Evolutionary conservation across 1,140 invertebrate genomes (phyloP).

Genomic region (Aphidius ervi): DNA sequence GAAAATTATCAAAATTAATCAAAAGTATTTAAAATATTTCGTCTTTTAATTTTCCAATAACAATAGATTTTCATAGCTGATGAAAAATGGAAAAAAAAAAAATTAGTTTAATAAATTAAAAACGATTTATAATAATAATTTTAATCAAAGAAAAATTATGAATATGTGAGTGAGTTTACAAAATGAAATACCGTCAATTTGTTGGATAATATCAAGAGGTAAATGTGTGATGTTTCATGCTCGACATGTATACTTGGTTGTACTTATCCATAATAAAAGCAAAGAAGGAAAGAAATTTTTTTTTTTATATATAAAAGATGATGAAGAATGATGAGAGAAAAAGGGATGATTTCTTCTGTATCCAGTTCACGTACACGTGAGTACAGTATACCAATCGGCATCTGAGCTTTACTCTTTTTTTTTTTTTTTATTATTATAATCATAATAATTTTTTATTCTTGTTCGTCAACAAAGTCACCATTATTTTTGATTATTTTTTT

Average conservation of each 20-base stretch:
- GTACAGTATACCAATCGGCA: not conserved
- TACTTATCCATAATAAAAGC: conserved; percentile 11
- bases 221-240: conserved; percentile 16
- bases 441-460: not conserved
- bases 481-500: conserved; percentile 10
- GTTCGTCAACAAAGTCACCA: not conserved
- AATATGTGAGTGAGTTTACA: not conserved
- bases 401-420: conserved; percentile 2
- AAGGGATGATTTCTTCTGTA: conserved; percentile 1
- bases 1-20: too few relatives aligned
- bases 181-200: conserved; percentile 15
- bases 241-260: conserved; percentile 16
- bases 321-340: not conserved
- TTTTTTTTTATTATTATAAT: not conserved
- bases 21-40: too few relatives aligned
- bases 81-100: not conserved
- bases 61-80: not conserved
- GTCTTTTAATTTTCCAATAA: not conserved
- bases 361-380: conserved; percentile 7
- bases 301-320: not conserved
- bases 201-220: conserved; percentile 17
- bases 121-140: too few relatives aligned
- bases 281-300: conserved; percentile 4
- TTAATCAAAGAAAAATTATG: too few relatives aligned
- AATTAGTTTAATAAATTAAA: not conserved